These are phyloP conservation scores for Platycercus adscitus DNA, from an alignment of 2,113 vertebrate species.

Conservation along the genomic window DNA sequence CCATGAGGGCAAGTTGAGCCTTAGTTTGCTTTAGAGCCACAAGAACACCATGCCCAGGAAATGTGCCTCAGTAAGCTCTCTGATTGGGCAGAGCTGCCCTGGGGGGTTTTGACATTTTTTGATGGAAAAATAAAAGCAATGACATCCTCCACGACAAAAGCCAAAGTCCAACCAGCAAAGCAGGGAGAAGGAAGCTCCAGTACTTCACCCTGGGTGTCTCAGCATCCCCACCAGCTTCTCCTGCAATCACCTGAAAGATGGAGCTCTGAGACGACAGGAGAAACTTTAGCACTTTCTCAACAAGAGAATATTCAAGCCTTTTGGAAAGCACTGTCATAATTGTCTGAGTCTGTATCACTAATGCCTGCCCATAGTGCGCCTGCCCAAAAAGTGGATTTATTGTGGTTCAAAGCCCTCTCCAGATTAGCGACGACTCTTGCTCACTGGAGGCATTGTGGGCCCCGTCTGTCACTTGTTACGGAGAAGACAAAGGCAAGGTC, in stretches of 20 bases:
- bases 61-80: neutral
- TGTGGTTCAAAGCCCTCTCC: neutral
- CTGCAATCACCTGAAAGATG: neutral
- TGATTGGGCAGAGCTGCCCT: neutral
- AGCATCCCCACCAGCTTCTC: neutral
- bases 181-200: neutral
- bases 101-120: neutral
- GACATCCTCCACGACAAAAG: neutral
- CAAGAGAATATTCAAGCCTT: neutral
- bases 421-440: neutral
- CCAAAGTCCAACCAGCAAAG: neutral
- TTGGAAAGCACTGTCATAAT: conserved; percentile 9
- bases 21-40: accelerated
- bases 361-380: neutral
- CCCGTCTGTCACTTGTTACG: neutral
- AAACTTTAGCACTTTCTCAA: neutral
- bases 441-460: conserved; percentile 33
- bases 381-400: conserved; percentile 47
- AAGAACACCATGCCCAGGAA: neutral
- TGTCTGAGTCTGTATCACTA: neutral
- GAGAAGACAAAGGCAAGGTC: conserved; percentile 45
- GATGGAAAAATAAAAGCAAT: neutral
- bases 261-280: accelerated
- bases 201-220: neutral
- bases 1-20: neutral